phyloP scores from a whole-genome alignment of 1,140 invertebrate species.

The Drosophila rufa region DNA sequence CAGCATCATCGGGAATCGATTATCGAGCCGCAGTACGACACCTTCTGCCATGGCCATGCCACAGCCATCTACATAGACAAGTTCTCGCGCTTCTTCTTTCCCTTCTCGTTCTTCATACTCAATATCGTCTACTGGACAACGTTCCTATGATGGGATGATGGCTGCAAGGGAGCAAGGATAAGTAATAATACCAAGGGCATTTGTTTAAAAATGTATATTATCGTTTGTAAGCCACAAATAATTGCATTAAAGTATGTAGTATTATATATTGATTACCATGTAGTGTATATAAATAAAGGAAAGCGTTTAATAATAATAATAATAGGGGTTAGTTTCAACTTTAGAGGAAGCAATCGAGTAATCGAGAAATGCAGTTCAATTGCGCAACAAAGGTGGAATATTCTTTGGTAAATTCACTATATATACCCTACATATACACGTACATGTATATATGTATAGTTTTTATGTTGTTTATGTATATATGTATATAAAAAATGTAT shows the following conservation, averaged over 20 bases:
- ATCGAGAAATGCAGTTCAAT: slow-evolving; percentile 77
- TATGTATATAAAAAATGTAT: slow-evolving; percentile 55
- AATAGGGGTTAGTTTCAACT: slow-evolving; percentile 61
- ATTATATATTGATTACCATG: slow-evolving; percentile 67
- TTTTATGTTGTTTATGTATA: slow-evolving; percentile 27
- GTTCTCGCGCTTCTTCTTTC: slow-evolving; percentile 94
- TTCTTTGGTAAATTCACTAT: slow-evolving; percentile 82
- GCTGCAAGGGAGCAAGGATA: slow-evolving; percentile 22
- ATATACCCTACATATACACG: slow-evolving; percentile 52
- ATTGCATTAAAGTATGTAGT: slow-evolving; percentile 70
- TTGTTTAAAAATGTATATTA: slow-evolving; percentile 84
- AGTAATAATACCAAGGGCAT: slow-evolving; percentile 71
- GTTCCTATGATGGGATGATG: slow-evolving; percentile 88
- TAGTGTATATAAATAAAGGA: slow-evolving; percentile 77
- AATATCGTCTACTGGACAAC: slow-evolving; percentile 96
- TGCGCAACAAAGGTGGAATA: slow-evolving; percentile 83
- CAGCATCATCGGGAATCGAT: slow-evolving; percentile 86
- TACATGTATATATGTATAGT: slow-evolving; percentile 44
- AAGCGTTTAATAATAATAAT: slow-evolving; percentile 66
- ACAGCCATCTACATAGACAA: slow-evolving; percentile 94
- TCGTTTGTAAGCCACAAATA: slow-evolving; percentile 76
- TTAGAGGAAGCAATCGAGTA: slow-evolving; percentile 62
- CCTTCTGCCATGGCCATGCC: slow-evolving; percentile 93
- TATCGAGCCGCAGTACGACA: slow-evolving; percentile 91
- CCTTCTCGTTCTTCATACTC: slow-evolving; percentile 94